These are phyloP conservation scores for Rhagonycha lutea DNA, from an alignment of 2,888 invertebrate species.

Conservation along the genomic window DNA sequence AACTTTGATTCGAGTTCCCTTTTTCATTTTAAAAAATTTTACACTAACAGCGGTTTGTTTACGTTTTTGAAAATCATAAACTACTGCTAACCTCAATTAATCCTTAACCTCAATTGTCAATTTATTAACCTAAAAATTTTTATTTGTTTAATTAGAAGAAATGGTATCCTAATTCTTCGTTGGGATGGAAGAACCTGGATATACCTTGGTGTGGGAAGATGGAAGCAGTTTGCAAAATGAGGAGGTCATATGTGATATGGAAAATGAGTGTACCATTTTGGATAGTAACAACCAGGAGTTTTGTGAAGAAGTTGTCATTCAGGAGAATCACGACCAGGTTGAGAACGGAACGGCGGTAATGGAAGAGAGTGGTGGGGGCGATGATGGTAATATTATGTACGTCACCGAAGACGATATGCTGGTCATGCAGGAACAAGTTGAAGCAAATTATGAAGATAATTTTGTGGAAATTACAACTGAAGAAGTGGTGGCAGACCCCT, in stretches of 20 bases:
- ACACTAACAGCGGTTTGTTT: slow-evolving; percentile 46
- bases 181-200: slow-evolving; percentile 49
- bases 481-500: slow-evolving; percentile 81
- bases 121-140: slow-evolving; percentile 44
- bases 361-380: slow-evolving; percentile 19
- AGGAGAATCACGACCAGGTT: slow-evolving; percentile 43
- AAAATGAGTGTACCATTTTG: slow-evolving; percentile 54
- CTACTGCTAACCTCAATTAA: slow-evolving; percentile 53
- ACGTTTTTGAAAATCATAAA: slow-evolving; percentile 52
- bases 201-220: slow-evolving; percentile 53
- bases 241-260: slow-evolving; percentile 61
- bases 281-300: slow-evolving; percentile 43
- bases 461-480: slow-evolving; percentile 63
- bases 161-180: slow-evolving; percentile 2
- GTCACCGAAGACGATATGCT: slow-evolving; percentile 51
- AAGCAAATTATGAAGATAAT: slow-evolving; percentile 51
- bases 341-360: slow-evolving; percentile 33
- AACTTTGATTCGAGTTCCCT: neutral
- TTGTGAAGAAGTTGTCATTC: slow-evolving; percentile 55
- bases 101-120: slow-evolving; percentile 57
- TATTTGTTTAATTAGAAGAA: slow-evolving; percentile 11
- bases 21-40: neutral
- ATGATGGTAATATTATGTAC: slow-evolving; percentile 47
- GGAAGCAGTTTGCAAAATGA: slow-evolving; percentile 51
- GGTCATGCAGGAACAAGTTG: slow-evolving; percentile 46